Evolutionary conservation across 2,888 invertebrate genomes (phyloP).

Genomic region (Luperina nickerlii): DNA sequence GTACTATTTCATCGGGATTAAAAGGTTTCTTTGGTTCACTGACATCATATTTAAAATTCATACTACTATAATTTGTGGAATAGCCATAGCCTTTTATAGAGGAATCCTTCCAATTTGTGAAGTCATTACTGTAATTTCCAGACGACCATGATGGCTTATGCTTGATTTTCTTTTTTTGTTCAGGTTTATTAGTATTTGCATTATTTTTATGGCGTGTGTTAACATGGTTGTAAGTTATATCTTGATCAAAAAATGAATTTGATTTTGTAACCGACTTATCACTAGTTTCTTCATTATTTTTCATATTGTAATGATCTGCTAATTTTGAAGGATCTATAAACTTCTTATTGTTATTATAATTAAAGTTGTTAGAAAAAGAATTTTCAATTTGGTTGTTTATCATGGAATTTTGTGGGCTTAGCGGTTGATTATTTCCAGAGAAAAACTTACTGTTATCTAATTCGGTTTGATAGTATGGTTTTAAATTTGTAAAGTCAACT

Average conservation of each 20-base stretch:
- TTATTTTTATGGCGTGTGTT: conserved; percentile 68
- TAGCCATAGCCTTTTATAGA: conserved; percentile 81
- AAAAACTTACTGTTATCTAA: conserved; percentile 78
- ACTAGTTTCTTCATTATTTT: conserved; percentile 69
- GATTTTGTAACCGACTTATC: conserved; percentile 70
- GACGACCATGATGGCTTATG: conserved; percentile 76
- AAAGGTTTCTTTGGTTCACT: conserved; percentile 77
- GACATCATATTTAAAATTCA: conserved; percentile 79
- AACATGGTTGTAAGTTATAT: conserved; percentile 67
- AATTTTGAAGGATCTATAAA: conserved; percentile 66
- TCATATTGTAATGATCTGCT: conserved; percentile 68
- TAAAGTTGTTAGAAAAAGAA: conserved; percentile 67
- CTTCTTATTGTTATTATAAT: conserved; percentile 67
- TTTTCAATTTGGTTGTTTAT: conserved; percentile 69
- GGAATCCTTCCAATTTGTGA: conserved; percentile 77
- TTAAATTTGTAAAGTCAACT: conserved; percentile 83
- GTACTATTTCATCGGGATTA: conserved; percentile 79
- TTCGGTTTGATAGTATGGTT: conserved; percentile 77
- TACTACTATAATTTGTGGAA: conserved; percentile 81
- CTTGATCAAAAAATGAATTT: conserved; percentile 67
- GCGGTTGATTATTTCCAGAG: conserved; percentile 69
- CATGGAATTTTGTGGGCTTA: conserved; percentile 66
- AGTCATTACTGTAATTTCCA: conserved; percentile 71
- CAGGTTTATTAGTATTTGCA: conserved; percentile 68
- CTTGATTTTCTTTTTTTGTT: conserved; percentile 80